Evolutionary conservation across 1,140 invertebrate genomes (phyloP).

Genomic region (Elysia chlorotica): DNA sequence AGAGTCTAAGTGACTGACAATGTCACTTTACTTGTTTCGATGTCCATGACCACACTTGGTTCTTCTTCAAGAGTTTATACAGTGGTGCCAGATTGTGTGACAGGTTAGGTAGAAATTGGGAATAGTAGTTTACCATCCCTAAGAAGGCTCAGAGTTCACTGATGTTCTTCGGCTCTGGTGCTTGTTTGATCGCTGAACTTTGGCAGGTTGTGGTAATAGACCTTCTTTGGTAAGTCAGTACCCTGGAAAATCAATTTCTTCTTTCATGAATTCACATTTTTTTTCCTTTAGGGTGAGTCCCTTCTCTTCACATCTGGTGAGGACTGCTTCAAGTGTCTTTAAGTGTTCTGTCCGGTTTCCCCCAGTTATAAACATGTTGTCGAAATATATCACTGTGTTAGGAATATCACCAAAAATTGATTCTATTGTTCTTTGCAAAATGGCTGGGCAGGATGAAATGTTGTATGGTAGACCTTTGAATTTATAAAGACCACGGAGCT

Average conservation of each 20-base stretch:
- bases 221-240: neutral
- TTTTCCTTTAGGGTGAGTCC: neutral
- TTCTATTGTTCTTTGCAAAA: neutral
- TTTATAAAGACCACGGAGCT: neutral
- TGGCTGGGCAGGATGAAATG: neutral
- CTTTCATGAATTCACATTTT: neutral
- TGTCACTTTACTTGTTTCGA: neutral
- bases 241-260: neutral
- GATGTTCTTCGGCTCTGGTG: neutral
- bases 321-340: neutral
- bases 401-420: neutral
- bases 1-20: neutral
- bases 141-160: neutral
- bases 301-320: neutral
- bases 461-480: neutral
- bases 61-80: neutral
- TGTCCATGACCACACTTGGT: conserved; percentile 27
- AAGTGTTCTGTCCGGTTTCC: neutral
- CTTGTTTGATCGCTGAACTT: neutral
- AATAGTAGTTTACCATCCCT: neutral
- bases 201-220: neutral
- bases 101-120: neutral
- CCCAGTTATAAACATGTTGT: neutral
- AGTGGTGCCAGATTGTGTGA: neutral
- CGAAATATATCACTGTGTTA: neutral